phyloP scores from a whole-genome alignment of 2,888 invertebrate species.

The Eurytoma californica region DNA sequence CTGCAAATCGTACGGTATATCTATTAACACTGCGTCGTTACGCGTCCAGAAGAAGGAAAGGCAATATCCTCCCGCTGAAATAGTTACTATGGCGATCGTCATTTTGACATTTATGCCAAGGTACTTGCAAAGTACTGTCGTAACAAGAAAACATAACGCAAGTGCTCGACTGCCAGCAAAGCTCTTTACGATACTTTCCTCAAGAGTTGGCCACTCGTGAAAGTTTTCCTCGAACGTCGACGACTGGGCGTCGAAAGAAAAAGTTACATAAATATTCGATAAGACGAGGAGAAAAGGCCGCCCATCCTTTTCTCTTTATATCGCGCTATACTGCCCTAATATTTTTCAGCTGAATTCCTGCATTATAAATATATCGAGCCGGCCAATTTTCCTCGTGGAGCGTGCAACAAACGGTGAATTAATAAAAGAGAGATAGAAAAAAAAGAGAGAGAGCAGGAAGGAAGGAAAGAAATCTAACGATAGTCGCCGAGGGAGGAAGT shows the following conservation, averaged over 20 bases:
- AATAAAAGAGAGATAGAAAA: background rate
- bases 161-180: slow-evolving; percentile 42
- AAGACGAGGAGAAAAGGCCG: slow-evolving; percentile 22
- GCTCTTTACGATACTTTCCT: slow-evolving; percentile 52
- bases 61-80: background rate
- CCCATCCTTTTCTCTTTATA: slow-evolving; percentile 4
- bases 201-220: slow-evolving; percentile 36
- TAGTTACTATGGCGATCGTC: background rate
- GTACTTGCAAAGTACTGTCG: background rate
- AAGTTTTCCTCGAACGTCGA: slow-evolving; percentile 9
- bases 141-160: slow-evolving; percentile 28
- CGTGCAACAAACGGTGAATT: no score
- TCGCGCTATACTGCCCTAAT: background rate
- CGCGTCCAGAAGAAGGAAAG: background rate
- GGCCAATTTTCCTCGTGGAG: no score
- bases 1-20: background rate
- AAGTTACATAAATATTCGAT: slow-evolving; percentile 48
- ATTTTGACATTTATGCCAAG: slow-evolving; percentile 26
- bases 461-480: no score
- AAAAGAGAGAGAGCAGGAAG: background rate
- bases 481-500: background rate
- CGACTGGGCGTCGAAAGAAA: slow-evolving; percentile 29
- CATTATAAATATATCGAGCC: no score
- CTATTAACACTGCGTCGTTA: background rate
- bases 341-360: no score